Percentiles rank a stretch among this genome's conserved stretches.
Evolutionary conservation across 2,797 vertebrate species (phyloP).

Genomic region (Gambelia wislizenii): DNA sequence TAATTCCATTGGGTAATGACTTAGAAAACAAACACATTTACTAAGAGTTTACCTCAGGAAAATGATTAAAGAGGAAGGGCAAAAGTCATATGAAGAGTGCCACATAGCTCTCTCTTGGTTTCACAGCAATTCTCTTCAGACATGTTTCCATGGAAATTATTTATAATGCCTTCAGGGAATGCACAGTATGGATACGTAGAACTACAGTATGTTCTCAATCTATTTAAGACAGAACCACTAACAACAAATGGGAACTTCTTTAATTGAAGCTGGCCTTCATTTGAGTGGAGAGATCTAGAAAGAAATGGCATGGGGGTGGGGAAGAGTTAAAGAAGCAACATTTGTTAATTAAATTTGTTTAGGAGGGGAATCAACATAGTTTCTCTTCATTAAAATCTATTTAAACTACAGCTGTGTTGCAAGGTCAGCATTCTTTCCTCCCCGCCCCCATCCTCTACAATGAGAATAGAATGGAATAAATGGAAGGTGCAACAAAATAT

Average conservation of each 20-base stretch:
- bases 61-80: slow-evolving; percentile 46
- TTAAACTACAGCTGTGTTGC: neutral
- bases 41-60: slow-evolving; percentile 65
- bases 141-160: slow-evolving; percentile 77
- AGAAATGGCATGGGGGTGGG: neutral
- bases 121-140: slow-evolving; percentile 66
- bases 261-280: slow-evolving; percentile 57
- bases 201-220: slow-evolving; percentile 61
- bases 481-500: neutral
- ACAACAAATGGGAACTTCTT: slow-evolving; percentile 58
- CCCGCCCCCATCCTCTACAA: neutral
- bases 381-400: slow-evolving; percentile 48
- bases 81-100: slow-evolving; percentile 56
- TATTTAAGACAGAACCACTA: slow-evolving; percentile 61
- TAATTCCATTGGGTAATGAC: slow-evolving; percentile 4
- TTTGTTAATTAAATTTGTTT: slow-evolving; percentile 48
- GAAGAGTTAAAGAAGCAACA: slow-evolving; percentile 47
- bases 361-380: neutral
- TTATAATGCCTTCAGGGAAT: slow-evolving; percentile 68
- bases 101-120: slow-evolving; percentile 61
- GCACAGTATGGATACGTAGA: slow-evolving; percentile 53
- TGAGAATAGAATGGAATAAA: neutral
- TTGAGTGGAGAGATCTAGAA: slow-evolving; percentile 21
- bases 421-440: neutral
- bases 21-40: slow-evolving; percentile 56